These are phyloP conservation scores for Operophtera brumata DNA, from an alignment of 2,888 invertebrate genomes.

Conservation along the genomic window DNA sequence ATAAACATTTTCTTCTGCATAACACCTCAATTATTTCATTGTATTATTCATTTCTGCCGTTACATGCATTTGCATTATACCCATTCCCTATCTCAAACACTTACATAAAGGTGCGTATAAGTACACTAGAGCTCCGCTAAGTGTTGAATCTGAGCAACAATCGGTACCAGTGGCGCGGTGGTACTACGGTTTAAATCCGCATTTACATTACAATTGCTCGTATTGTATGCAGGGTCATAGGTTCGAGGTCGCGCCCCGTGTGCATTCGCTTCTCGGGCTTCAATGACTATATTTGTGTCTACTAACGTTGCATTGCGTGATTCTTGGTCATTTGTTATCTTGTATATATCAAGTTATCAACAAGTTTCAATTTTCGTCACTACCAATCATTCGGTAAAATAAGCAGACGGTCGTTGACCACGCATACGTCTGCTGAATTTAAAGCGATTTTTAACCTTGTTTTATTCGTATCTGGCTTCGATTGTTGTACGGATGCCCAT, in stretches of 20 bases:
- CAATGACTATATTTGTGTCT: conserved; percentile 45
- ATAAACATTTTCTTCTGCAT: not conserved
- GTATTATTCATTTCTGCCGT: conserved; percentile 1
- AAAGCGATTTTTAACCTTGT: conserved; percentile 33
- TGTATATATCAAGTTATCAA: too few species aligned
- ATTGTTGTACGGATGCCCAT: conserved; percentile 40
- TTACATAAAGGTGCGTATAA: conserved; percentile 11
- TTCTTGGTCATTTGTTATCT: too few species aligned
- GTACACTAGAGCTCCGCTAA: conserved; percentile 6
- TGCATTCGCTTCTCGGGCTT: conserved; percentile 48
- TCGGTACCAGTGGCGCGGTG: conserved; percentile 56
- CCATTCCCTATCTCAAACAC: not conserved
- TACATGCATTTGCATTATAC: conserved; percentile 4
- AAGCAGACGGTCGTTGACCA: conserved; percentile 44
- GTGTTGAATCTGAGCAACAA: conserved; percentile 40
- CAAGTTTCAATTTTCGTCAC: not conserved
- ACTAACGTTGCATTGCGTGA: conserved; percentile 8
- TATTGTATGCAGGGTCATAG: conserved; percentile 71
- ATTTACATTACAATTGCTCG: conserved; percentile 73
- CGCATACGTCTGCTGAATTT: conserved; percentile 13
- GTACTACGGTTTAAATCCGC: conserved; percentile 59
- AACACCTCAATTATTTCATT: not conserved
- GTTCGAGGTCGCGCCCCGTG: conserved; percentile 69
- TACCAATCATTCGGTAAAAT: conserved; percentile 22
- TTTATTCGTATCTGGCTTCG: conserved; percentile 46